A percentile compares a stretch with the other conserved stretches of the same genome.
Evolutionary conservation across 2,888 invertebrate species (phyloP).

Genomic region (Malthinus flaveolus): DNA sequence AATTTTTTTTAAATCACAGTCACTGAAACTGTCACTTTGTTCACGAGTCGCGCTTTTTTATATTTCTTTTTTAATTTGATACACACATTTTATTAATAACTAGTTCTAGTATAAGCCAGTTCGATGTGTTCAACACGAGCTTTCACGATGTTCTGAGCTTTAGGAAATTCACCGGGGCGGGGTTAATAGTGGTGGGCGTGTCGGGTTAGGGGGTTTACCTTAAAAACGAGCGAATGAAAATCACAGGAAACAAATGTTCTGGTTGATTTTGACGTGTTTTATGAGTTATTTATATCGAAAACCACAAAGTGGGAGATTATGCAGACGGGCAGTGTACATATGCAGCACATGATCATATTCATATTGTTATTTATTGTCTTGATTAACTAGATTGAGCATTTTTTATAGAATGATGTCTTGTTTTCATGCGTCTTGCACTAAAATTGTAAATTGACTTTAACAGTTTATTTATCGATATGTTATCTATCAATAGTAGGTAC

Average conservation of each 20-base stretch:
- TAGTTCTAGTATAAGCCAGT: slow-evolving; percentile 22
- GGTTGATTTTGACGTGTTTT: slow-evolving; percentile 47
- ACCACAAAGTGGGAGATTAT: slow-evolving; percentile 43
- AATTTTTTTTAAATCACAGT: too few relatives aligned
- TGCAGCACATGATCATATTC: slow-evolving; percentile 35
- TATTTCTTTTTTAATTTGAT: too few relatives aligned
- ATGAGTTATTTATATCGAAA: slow-evolving; percentile 49
- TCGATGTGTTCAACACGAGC: slow-evolving; percentile 49
- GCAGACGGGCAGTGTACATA: slow-evolving; percentile 31
- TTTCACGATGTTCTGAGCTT: slow-evolving; percentile 49
- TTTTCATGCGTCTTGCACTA: slow-evolving; percentile 36
- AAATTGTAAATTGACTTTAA: slow-evolving; percentile 24
- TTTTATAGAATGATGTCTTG: slow-evolving; percentile 49
- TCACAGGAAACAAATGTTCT: slow-evolving; percentile 36
- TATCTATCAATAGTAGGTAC: too few relatives aligned
- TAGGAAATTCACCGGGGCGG: slow-evolving; percentile 45
- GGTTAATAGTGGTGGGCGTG: slow-evolving; percentile 40
- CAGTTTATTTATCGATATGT: slow-evolving; percentile 27
- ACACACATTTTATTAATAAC: too few relatives aligned
- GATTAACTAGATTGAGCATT: slow-evolving; percentile 38
- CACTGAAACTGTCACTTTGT: too few relatives aligned
- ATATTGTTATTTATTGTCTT: slow-evolving; percentile 44
- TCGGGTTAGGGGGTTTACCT: slow-evolving; percentile 33
- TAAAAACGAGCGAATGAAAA: slow-evolving; percentile 43
- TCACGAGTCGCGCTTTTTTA: too few relatives aligned